phyloP scores from a whole-genome alignment of 2,113 vertebrate genomes.

The Urocolius indicus region DNA sequence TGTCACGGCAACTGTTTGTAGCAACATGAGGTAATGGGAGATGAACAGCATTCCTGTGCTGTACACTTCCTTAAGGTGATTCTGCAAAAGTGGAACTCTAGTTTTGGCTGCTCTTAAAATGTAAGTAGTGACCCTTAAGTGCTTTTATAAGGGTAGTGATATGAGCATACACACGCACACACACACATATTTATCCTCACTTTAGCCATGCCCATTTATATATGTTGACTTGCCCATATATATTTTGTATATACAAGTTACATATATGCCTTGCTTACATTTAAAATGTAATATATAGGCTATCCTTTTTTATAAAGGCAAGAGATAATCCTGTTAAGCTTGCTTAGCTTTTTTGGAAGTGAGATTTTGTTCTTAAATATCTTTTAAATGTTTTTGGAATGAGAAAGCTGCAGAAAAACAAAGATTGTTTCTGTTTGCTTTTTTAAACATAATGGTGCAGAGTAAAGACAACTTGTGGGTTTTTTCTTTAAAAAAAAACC shows the following conservation, averaged over 20 bases:
- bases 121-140: neutral
- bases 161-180: neutral
- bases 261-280: neutral
- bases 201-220: neutral
- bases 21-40: neutral
- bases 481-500: neutral
- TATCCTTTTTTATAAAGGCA: neutral
- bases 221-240: neutral
- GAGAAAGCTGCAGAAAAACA: neutral
- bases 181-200: rapidly evolving
- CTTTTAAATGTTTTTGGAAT: neutral
- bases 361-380: neutral
- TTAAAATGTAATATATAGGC: neutral
- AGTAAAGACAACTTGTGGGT: neutral
- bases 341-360: neutral
- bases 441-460: neutral
- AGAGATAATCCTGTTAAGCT: neutral
- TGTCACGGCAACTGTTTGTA: neutral
- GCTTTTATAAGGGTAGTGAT: neutral
- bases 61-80: neutral
- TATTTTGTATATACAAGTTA: neutral
- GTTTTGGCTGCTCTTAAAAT: neutral
- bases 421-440: neutral
- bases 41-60: neutral
- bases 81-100: neutral